A percentile compares a stretch with the other conserved stretches of the same genome.
phyloP scores from a whole-genome alignment of 2,113 vertebrate species.

The Alectura lathami region DNA sequence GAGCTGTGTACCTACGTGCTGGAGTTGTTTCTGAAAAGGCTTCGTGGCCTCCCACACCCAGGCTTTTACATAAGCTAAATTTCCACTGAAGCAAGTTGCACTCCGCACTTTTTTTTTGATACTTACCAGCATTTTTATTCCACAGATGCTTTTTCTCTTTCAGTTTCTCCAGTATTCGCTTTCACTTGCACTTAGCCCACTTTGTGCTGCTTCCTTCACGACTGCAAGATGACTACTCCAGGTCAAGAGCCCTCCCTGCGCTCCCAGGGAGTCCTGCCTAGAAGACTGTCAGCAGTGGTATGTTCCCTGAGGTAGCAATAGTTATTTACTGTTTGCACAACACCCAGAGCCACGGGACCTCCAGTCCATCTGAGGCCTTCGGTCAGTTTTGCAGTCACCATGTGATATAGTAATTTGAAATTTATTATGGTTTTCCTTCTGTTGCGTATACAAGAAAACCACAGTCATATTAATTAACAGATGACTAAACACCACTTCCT shows the following conservation, averaged over 20 bases:
- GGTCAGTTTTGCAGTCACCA: background rate
- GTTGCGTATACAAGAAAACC: background rate
- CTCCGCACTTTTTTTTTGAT: background rate
- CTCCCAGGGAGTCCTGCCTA: background rate
- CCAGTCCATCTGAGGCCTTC: background rate
- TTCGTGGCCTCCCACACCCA: background rate
- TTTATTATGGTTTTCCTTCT: background rate
- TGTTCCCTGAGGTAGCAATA: background rate
- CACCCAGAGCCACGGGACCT: background rate
- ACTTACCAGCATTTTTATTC: background rate
- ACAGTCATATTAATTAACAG: background rate
- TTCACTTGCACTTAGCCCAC: background rate
- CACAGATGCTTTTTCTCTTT: background rate
- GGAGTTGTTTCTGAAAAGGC: background rate
- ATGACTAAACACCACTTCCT: background rate
- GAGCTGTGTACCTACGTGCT: fast-evolving
- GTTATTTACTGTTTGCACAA: background rate
- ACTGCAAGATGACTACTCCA: background rate
- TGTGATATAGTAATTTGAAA: background rate
- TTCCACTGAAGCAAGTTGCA: background rate
- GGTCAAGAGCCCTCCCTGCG: background rate
- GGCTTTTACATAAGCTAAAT: background rate
- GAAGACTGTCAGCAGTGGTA: background rate
- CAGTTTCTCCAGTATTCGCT: background rate
- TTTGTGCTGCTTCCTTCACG: background rate